phyloP scores from a whole-genome alignment of 2,113 vertebrate species.

The Argyrosomus japonicus region DNA sequence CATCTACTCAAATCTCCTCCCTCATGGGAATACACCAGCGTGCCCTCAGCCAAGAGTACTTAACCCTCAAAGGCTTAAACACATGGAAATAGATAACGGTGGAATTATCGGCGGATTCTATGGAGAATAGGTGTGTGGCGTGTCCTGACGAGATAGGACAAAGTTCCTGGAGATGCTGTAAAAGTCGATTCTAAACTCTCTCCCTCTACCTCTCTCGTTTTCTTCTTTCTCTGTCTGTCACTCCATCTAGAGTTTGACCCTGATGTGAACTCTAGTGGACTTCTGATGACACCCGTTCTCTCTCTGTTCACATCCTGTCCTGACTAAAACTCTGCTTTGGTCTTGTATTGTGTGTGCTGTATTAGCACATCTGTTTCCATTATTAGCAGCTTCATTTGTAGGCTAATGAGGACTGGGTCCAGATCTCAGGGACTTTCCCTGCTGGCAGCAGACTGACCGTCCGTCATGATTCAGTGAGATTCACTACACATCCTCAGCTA shows the following conservation, averaged over 20 bases:
- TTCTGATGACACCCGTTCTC: conserved; percentile 30
- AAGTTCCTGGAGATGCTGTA: conserved; percentile 45
- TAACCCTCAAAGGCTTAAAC: conserved; percentile 74
- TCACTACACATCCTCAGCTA: conserved; percentile 40
- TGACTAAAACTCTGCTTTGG: conserved; percentile 8
- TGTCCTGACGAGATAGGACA: conserved; percentile 56
- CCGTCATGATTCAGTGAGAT: conserved; percentile 46
- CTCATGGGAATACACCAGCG: conserved; percentile 47
- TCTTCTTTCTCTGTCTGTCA: conserved; percentile 7
- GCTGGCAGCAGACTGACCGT: neutral
- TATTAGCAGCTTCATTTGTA: conserved; percentile 36
- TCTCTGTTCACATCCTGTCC: conserved; percentile 30
- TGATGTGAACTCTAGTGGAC: conserved; percentile 21
- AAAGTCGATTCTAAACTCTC: conserved; percentile 31
- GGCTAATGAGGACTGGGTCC: conserved; percentile 22
- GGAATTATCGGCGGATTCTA: conserved; percentile 57
- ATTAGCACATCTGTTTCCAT: conserved; percentile 32
- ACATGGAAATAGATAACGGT: conserved; percentile 61
- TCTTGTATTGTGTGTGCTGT: conserved; percentile 15
- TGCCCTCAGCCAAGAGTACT: conserved; percentile 65
- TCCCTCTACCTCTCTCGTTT: neutral
- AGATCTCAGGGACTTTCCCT: conserved; percentile 24
- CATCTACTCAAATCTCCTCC: conserved; percentile 49
- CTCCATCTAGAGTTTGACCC: conserved; percentile 18
- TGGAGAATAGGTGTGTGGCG: conserved; percentile 47